phyloP scores from a whole-genome alignment of 1,140 invertebrate genomes.

The Lysiphlebus fabarum region DNA sequence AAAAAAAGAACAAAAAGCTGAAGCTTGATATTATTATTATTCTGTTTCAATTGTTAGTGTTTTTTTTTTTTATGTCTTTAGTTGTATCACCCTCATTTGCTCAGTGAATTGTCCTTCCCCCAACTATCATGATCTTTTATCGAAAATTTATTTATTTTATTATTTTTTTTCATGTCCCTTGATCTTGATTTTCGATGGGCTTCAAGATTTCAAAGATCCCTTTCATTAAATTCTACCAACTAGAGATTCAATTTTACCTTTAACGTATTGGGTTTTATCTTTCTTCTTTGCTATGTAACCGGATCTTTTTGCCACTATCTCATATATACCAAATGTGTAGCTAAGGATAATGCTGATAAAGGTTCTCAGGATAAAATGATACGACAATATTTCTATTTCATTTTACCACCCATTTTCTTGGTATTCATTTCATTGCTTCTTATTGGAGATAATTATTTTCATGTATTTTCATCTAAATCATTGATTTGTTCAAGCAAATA shows the following conservation, averaged over 20 bases:
- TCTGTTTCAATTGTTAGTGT: too few relatives aligned
- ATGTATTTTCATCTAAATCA: too few relatives aligned
- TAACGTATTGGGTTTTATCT: constrained; percentile 52
- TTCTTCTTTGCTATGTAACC: constrained; percentile 40
- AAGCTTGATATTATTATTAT: too few relatives aligned
- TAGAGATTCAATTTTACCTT: constrained; percentile 49
- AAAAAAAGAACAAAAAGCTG: too few relatives aligned
- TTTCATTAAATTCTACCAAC: constrained; percentile 48
- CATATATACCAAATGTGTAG: too few relatives aligned
- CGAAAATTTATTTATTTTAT: constrained; percentile 29
- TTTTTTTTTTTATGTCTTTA: background rate
- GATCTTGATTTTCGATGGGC: constrained; percentile 43
- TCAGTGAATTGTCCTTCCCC: constrained; percentile 3
- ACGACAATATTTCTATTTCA: background rate
- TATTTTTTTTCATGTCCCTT: constrained; percentile 32
- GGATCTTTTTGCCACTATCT: constrained; percentile 30
- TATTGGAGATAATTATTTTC: too few relatives aligned
- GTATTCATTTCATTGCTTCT: too few relatives aligned
- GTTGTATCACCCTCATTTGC: constrained; percentile 6
- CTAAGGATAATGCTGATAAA: background rate
- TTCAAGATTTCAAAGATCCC: constrained; percentile 30
- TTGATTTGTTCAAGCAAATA: too few relatives aligned
- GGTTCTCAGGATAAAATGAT: background rate
- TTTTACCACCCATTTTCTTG: background rate
- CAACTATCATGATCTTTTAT: constrained; percentile 17